Conservation (phyloP, 2,797 vertebrate species). For the Karalla daura region DNA sequence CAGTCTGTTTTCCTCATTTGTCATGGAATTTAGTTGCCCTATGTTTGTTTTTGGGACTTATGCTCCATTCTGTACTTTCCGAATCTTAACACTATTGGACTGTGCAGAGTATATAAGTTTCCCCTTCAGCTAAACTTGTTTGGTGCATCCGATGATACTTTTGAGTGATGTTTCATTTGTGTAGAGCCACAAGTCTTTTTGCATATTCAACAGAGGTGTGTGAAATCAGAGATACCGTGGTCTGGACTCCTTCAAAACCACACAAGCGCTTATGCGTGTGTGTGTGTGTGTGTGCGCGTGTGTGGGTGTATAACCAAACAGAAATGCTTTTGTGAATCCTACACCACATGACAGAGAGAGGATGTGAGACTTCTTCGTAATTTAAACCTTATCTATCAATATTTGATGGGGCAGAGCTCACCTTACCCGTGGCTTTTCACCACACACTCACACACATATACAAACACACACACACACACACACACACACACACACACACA, state of each 20-base stretch:
- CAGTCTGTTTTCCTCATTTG: no score
- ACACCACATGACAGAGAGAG: constrained; percentile 53
- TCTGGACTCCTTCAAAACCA: no score
- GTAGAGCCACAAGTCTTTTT: no score
- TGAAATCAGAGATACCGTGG: no score
- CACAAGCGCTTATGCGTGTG: neutral
- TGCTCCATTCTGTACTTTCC: no score
- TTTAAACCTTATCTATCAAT: constrained; percentile 78
- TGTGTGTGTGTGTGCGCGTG: neutral
- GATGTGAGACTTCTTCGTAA: constrained; percentile 74
- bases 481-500: neutral
- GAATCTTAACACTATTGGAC: no score
- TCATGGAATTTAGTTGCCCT: neutral
- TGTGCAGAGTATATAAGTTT: no score
- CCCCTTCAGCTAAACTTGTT: no score
- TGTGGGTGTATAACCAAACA: neutral
- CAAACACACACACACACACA: constrained; percentile 12
- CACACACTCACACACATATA: neutral
- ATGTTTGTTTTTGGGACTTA: no score
- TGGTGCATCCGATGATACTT: no score
- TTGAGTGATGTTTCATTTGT: no score
- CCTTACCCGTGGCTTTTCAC: constrained; percentile 59
- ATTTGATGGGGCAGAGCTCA: constrained; percentile 73
- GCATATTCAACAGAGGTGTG: no score
- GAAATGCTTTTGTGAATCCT: constrained; percentile 49